Evolutionary conservation across 2,113 vertebrate species (phyloP).

Genomic region (Lipophrys pholis): DNA sequence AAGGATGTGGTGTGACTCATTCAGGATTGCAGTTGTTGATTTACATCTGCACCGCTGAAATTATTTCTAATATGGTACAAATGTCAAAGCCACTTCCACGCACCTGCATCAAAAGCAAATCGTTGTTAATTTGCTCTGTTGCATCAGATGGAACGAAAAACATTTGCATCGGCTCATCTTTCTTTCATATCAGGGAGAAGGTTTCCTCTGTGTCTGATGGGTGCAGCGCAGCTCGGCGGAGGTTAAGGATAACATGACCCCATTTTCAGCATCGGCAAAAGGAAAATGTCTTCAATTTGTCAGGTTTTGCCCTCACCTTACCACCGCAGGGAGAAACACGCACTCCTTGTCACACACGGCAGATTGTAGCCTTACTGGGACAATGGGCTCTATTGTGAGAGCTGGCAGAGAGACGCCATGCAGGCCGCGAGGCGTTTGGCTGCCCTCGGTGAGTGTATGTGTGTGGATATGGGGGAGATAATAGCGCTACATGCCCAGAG

Average conservation of each 20-base stretch:
- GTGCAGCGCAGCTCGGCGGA: background rate
- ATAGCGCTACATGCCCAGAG: slow-evolving; percentile 91
- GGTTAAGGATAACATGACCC: slow-evolving; percentile 65
- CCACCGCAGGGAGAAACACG: slow-evolving; percentile 49
- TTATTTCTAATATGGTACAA: no score
- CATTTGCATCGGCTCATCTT: no score
- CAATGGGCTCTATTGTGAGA: slow-evolving; percentile 94
- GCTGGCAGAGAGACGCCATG: slow-evolving; percentile 83
- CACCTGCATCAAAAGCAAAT: background rate
- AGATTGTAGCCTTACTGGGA: slow-evolving; percentile 89
- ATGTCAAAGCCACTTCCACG: no score
- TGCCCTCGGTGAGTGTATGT: slow-evolving; percentile 55
- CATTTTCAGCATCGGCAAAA: slow-evolving; percentile 62
- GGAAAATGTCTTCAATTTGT: slow-evolving; percentile 69
- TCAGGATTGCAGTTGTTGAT: no score
- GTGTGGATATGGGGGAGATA: slow-evolving; percentile 81
- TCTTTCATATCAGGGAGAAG: slow-evolving; percentile 7
- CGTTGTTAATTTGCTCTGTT: background rate
- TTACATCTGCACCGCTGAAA: no score
- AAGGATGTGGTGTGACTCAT: no score
- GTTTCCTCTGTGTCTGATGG: slow-evolving; percentile 11
- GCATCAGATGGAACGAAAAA: background rate
- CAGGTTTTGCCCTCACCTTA: slow-evolving; percentile 71
- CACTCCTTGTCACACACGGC: slow-evolving; percentile 78
- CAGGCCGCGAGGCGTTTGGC: slow-evolving; percentile 82